These are phyloP conservation scores for Botrylloides violaceus DNA, from an alignment of 23 tunicate species.

Conservation along the genomic window DNA sequence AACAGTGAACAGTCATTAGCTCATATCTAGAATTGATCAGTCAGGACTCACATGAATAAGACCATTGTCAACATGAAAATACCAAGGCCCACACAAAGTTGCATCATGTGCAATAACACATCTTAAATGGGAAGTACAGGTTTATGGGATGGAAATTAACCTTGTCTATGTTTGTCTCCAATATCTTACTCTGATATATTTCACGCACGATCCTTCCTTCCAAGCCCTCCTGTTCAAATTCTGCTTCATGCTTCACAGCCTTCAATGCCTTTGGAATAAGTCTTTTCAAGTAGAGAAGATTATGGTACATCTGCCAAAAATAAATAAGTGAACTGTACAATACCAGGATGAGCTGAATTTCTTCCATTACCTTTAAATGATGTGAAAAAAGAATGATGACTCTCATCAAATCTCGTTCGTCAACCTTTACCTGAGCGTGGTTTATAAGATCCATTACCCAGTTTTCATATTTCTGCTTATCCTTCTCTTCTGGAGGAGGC, in stretches of 20 bases:
- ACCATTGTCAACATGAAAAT: too few species aligned
- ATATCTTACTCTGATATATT: conserved; percentile 1
- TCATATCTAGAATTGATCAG: too few species aligned
- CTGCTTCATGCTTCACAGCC: neutral
- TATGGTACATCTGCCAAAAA: conserved; percentile 14
- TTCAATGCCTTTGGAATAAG: conserved; percentile 19
- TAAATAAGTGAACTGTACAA: neutral
- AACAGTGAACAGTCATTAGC: too few species aligned
- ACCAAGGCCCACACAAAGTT: too few species aligned
- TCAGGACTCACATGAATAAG: too few species aligned
- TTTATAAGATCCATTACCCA: neutral
- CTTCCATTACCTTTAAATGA: conserved; percentile 4
- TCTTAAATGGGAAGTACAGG: neutral
- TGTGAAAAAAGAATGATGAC: neutral
- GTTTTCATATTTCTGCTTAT: conserved; percentile 13
- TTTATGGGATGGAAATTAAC: neutral
- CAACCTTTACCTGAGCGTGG: neutral
- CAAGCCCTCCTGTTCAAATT: neutral
- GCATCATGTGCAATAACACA: neutral
- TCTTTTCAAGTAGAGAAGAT: neutral
- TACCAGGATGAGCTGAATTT: neutral
- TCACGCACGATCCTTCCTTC: neutral
- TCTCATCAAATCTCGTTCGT: neutral
- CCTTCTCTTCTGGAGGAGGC: neutral
- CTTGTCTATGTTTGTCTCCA: neutral